Conservation (phyloP, 2,113 vertebrate species). For the Aphelocoma coerulescens region DNA sequence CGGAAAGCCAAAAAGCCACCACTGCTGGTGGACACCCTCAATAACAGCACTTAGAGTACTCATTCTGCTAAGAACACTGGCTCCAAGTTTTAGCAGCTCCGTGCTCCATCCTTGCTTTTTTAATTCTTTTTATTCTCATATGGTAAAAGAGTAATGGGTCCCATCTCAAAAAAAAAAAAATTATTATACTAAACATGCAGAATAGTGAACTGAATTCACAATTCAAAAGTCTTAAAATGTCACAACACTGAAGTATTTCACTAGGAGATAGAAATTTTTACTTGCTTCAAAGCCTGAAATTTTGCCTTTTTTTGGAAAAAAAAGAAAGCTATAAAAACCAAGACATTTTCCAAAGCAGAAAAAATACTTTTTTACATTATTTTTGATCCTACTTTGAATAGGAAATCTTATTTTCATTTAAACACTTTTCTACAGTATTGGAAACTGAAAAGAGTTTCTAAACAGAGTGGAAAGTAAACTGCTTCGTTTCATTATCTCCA, state of each 20-base stretch:
- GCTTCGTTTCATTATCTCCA: not conserved
- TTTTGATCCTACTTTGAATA: not conserved
- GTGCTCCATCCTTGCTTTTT: not conserved
- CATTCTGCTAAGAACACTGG: not conserved
- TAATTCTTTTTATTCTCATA: not conserved
- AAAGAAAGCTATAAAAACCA: not conserved
- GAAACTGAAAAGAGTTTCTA: constrained; percentile 10
- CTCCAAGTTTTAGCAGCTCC: not conserved
- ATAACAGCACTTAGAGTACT: not conserved
- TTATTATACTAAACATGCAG: not conserved
- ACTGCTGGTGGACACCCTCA: not conserved
- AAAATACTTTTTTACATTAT: not conserved
- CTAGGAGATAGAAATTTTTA: not conserved
- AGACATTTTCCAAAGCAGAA: not conserved
- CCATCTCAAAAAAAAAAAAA: not conserved
- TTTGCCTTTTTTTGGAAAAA: not conserved
- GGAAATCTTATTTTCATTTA: constrained; percentile 20
- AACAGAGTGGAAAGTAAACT: not conserved
- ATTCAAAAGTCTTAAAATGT: not conserved
- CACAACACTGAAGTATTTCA: not conserved
- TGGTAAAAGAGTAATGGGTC: not conserved
- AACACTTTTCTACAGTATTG: not conserved
- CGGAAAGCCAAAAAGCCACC: not conserved
- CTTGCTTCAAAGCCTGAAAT: not conserved
- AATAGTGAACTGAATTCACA: not conserved